phyloP scores from a whole-genome alignment of 2,797 vertebrate species.

The Sebastiscus albofasciatus region DNA sequence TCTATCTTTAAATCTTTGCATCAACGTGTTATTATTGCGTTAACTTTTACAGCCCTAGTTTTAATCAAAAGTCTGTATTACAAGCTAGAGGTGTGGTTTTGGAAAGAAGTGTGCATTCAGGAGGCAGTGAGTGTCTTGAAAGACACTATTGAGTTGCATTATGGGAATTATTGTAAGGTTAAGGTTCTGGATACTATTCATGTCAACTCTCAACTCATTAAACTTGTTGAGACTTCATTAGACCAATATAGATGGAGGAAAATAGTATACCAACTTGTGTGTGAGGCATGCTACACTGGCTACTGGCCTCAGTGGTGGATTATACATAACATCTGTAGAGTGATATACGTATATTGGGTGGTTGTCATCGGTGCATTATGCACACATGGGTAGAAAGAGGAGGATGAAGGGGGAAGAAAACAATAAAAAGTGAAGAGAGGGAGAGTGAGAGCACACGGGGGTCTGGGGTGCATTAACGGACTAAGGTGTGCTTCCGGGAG shows the following conservation, averaged over 20 bases:
- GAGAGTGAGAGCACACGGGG: not conserved
- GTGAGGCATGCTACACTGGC: not conserved
- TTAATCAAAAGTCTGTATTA: not conserved
- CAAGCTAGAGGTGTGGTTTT: not conserved
- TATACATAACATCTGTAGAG: conserved; percentile 3
- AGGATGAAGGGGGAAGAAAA: conserved; percentile 13
- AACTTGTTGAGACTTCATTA: not conserved
- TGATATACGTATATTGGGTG: not conserved
- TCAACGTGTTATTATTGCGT: too few species aligned
- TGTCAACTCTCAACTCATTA: not conserved
- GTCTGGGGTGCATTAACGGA: conserved; percentile 68
- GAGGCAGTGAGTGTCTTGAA: not conserved
- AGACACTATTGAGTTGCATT: not conserved
- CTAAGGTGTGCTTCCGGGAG: conserved; percentile 54
- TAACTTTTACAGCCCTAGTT: not conserved
- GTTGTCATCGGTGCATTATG: conserved; percentile 34
- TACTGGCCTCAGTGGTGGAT: not conserved
- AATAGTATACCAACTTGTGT: not conserved
- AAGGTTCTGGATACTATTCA: too few species aligned
- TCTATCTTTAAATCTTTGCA: too few species aligned
- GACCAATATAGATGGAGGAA: not conserved
- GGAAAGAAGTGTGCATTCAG: not conserved
- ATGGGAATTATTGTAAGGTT: not conserved
- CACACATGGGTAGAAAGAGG: conserved; percentile 22
- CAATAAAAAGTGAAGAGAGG: not conserved